Conservation (phyloP, 2,797 vertebrate genomes). For the Myotis pilosus region DNA sequence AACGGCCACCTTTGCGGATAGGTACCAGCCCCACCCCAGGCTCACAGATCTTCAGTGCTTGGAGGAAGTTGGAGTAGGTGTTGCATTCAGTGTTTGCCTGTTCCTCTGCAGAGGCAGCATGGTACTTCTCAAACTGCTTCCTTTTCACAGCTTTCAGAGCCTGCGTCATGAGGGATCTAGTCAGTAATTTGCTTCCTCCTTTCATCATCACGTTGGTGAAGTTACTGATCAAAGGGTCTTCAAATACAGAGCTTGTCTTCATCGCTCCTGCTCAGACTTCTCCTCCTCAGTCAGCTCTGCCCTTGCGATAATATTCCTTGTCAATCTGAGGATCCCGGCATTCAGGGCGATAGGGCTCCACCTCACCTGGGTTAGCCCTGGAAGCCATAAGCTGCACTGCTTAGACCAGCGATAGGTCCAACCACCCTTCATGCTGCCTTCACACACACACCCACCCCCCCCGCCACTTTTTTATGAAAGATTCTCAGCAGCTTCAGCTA, state of each 20-base stretch:
- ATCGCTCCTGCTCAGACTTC: neutral
- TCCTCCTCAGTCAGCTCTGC: neutral
- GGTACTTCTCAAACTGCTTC: conserved; percentile 94
- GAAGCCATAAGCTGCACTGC: neutral
- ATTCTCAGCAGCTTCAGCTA: neutral
- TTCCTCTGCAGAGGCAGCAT: conserved; percentile 86
- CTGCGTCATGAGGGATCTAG: conserved; percentile 89
- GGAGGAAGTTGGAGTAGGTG: conserved; percentile 92
- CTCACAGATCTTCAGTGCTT: conserved; percentile 93
- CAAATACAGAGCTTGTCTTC: conserved; percentile 75
- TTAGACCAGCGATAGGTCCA: neutral
- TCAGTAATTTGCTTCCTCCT: conserved; percentile 90
- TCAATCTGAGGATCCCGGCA: neutral
- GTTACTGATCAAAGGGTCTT: conserved; percentile 92
- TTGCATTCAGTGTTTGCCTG: conserved; percentile 91
- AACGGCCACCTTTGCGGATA: conserved; percentile 88
- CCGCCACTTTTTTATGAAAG: neutral
- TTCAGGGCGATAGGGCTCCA: neutral
- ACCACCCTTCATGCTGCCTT: neutral
- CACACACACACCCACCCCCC: too few relatives aligned
- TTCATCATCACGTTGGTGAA: conserved; percentile 97
- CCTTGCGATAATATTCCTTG: neutral
- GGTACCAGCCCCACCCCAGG: conserved; percentile 90
- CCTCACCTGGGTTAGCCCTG: neutral
- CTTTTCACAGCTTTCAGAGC: conserved; percentile 93